Evolutionary conservation across 2,888 invertebrate species (phyloP).

Genomic region (Heliconius hortense): DNA sequence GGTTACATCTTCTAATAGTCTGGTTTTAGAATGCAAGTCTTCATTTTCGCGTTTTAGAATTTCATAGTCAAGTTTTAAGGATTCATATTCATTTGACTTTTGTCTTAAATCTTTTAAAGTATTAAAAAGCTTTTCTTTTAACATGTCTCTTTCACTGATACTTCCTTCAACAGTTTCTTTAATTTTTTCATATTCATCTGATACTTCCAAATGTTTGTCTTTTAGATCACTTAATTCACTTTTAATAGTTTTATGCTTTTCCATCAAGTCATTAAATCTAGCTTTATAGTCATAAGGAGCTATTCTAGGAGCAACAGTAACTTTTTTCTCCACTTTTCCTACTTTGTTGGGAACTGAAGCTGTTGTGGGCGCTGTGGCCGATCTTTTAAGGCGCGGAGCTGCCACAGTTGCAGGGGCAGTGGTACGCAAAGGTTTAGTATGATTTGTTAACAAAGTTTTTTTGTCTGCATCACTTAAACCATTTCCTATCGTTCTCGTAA

Average conservation of each 20-base stretch:
- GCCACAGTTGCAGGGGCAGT: constrained; percentile 49
- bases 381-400: constrained; percentile 64
- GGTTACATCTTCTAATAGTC: constrained; percentile 69
- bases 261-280: constrained; percentile 82
- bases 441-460: constrained; percentile 66
- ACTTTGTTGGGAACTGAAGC: constrained; percentile 57
- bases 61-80: constrained; percentile 69
- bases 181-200: constrained; percentile 77
- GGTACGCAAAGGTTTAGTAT: constrained; percentile 64
- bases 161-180: constrained; percentile 65
- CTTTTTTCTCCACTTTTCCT: constrained; percentile 67
- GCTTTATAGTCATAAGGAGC: constrained; percentile 86
- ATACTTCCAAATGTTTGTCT: constrained; percentile 77
- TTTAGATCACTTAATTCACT: constrained; percentile 75
- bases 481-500: constrained; percentile 59
- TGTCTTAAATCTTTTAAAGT: constrained; percentile 65
- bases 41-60: constrained; percentile 72
- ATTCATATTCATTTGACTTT: constrained; percentile 62
- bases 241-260: constrained; percentile 82
- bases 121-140: constrained; percentile 68
- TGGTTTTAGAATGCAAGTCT: constrained; percentile 67
- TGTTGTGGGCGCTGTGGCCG: constrained; percentile 64
- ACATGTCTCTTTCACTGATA: constrained; percentile 59
- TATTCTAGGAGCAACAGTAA: constrained; percentile 78
- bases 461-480: constrained; percentile 71